These are phyloP conservation scores for Danaus plexippus DNA, from an alignment of 1,140 invertebrate genomes.

Conservation along the genomic window DNA sequence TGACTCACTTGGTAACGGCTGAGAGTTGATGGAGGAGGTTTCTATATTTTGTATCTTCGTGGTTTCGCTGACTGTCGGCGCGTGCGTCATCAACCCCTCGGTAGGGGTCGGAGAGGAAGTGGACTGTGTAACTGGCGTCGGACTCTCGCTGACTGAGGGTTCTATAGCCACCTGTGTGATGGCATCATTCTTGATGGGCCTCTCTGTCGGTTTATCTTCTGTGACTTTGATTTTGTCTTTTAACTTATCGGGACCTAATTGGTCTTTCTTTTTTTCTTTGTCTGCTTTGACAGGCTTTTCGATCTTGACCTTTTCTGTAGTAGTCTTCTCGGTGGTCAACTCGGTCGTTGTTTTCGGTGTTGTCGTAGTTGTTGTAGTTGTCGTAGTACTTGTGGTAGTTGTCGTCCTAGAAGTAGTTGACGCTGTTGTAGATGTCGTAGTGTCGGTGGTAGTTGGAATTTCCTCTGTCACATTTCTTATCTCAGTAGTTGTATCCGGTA, in stretches of 20 bases:
- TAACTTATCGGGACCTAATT: constrained; percentile 29
- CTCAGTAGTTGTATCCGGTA: constrained; percentile 27
- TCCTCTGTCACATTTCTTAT: constrained; percentile 23
- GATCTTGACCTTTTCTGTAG: constrained; percentile 41
- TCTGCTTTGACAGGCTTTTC: constrained; percentile 46
- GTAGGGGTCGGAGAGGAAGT: constrained; percentile 50
- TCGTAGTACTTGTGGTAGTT: constrained; percentile 27
- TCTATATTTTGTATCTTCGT: constrained; percentile 26
- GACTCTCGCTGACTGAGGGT: constrained; percentile 46
- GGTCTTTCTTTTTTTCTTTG: constrained; percentile 56
- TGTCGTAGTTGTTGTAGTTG: constrained; percentile 31
- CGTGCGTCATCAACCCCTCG: constrained; percentile 41
- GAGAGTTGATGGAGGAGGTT: constrained; percentile 54
- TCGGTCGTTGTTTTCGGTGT: constrained; percentile 32
- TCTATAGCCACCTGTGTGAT: constrained; percentile 30
- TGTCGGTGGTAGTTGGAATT: constrained; percentile 24
- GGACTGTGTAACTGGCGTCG: constrained; percentile 36
- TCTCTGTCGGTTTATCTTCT: constrained; percentile 28
- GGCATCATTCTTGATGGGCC: constrained; percentile 30
- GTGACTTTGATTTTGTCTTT: constrained; percentile 41
- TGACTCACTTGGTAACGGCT: constrained; percentile 49
- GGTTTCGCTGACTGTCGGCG: constrained; percentile 22
- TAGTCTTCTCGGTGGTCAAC: constrained; percentile 28
- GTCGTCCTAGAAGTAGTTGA: constrained; percentile 31
- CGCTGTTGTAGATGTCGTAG: constrained; percentile 31